Evolutionary conservation across 2,888 invertebrate species (phyloP).

Genomic region (Meganola albula): DNA sequence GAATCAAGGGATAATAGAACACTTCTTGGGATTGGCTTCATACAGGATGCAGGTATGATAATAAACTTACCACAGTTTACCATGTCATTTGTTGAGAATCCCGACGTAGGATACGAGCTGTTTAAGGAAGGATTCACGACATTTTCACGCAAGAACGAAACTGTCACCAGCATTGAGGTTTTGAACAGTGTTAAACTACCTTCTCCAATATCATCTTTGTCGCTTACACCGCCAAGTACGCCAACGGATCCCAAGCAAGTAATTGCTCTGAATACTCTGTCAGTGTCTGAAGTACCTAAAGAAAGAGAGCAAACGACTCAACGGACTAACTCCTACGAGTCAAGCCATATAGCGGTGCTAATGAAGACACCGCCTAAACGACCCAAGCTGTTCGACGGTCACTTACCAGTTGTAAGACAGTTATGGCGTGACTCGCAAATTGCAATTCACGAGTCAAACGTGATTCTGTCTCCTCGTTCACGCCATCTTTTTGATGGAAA

Average conservation of each 20-base stretch:
- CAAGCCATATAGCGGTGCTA: not conserved
- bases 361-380: not conserved
- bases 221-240: not conserved
- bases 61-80: slow-evolving; percentile 19
- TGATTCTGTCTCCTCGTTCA: not conserved
- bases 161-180: not conserved
- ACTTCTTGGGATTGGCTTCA: slow-evolving; percentile 23
- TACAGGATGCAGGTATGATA: slow-evolving; percentile 20
- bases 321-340: too few relatives aligned
- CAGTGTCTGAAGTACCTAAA: not conserved
- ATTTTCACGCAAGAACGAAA: not conserved
- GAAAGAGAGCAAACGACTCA: not conserved
- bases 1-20: slow-evolving; percentile 19
- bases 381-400: slow-evolving; percentile 1
- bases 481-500: not conserved
- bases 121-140: slow-evolving; percentile 1
- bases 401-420: not conserved
- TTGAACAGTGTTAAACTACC: slow-evolving; percentile 3
- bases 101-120: slow-evolving; percentile 23
- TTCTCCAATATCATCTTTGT: not conserved
- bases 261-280: not conserved
- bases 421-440: not conserved
- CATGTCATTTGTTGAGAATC: slow-evolving; percentile 16
- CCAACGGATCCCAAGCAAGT: not conserved
- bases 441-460: not conserved